Base-by-base conservation (phyloP, 2,797 vertebrate species). In the Gallinago stenura region DNA sequence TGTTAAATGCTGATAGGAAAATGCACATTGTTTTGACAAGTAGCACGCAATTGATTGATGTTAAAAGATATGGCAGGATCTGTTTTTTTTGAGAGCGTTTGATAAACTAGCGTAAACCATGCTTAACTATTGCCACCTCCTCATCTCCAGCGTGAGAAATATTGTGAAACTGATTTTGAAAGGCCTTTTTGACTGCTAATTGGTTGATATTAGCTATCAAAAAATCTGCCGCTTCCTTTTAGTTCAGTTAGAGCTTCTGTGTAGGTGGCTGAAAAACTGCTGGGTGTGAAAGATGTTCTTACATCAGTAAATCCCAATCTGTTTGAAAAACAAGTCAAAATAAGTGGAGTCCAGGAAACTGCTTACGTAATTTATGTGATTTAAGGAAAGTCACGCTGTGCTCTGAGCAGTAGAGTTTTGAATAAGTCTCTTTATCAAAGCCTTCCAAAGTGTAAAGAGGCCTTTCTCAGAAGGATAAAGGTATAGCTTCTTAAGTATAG, bases 141-240 rank as follows among this genome's bases (percentile, higher is more conserved):
- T 94, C 70, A 37, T 84, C 66, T 88, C 6, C 24, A 54, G 51
- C 1, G 2, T 30, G 72, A 85, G 91, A 66, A 94, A 78, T 70
- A 9, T 31, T n/a, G 79, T 41, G 71, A 58, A 77, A 33, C 43
- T 37, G 5, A 30, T 90, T 76, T 26, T 54, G 79, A 82, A 46
- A 76, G 57, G 77, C 88, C 58, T 69, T 91, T 85, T 87, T 70
- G 75, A 20, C 87, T 22, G 13, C 70, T 93, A 87, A 78, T 87
- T 94, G 93, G 43, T 83, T 95, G 87, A 94, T 91, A 60, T 2
- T 46, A 78, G 69, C 70, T 62, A 82, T 86, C 72, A 85, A 48
- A 48, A 88, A 86, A 88, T 83, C 54, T 65, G 65, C 58, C 8
- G 25, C 80, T 94, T 93, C 30, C 84, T 71, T 88, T 65, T 26